Evolutionary conservation across 2,797 vertebrate species (phyloP).

Genomic region (Distichodus sexfasciatus): DNA sequence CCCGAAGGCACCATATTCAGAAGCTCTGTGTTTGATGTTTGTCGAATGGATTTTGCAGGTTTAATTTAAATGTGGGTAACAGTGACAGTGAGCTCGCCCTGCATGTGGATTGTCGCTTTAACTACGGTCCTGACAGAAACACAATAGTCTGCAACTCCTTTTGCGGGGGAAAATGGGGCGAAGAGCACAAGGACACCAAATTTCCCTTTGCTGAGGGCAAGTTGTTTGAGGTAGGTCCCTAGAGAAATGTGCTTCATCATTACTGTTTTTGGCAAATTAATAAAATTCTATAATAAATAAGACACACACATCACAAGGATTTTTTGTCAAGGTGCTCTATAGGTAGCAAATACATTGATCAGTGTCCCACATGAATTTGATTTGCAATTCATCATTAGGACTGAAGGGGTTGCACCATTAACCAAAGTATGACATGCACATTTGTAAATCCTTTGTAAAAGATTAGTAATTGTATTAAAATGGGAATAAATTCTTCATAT

Average conservation of each 20-base stretch:
- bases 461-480: too few relatives aligned
- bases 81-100: slow-evolving; percentile 61
- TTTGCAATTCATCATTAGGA: too few relatives aligned
- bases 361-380: too few relatives aligned
- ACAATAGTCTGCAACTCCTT: slow-evolving; percentile 73
- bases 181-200: slow-evolving; percentile 63
- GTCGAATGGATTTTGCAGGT: slow-evolving; percentile 61
- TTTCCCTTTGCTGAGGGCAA: slow-evolving; percentile 72
- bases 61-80: slow-evolving; percentile 69
- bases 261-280: neutral
- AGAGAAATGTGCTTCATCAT: neutral
- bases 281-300: neutral
- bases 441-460: too few relatives aligned
- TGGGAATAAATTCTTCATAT: too few relatives aligned
- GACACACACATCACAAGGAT: too few relatives aligned
- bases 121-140: slow-evolving; percentile 65
- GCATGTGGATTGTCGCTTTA: slow-evolving; percentile 76
- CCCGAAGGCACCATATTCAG: too few relatives aligned
- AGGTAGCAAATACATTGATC: too few relatives aligned
- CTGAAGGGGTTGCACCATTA: too few relatives aligned
- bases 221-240: slow-evolving; percentile 66
- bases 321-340: too few relatives aligned
- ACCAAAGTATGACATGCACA: too few relatives aligned
- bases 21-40: too few relatives aligned
- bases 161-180: slow-evolving; percentile 67